phyloP scores from a whole-genome alignment of 2,797 vertebrate species.

The Acomys russatus region DNA sequence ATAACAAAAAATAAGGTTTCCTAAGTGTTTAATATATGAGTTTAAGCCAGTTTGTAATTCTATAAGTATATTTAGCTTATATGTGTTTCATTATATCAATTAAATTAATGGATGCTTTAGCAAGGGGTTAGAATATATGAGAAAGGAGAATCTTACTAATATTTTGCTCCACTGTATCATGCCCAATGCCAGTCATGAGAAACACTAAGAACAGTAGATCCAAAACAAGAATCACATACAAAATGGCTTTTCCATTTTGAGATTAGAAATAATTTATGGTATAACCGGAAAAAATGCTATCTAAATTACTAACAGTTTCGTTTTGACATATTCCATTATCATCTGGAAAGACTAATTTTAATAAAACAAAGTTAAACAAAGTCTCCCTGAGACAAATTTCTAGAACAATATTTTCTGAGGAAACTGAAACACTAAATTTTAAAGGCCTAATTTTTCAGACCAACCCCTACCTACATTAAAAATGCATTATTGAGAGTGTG shows the following conservation, averaged over 20 bases:
- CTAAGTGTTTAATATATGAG: not conserved
- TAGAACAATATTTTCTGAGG: conserved; percentile 29
- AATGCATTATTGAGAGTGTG: not conserved
- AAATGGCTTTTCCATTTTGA: not conserved
- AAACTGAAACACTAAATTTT: not conserved
- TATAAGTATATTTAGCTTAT: not conserved
- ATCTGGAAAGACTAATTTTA: not conserved
- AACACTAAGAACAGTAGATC: conserved; percentile 15
- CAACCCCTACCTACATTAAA: not conserved
- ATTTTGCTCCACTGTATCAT: not conserved
- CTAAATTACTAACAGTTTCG: not conserved
- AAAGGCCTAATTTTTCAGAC: not conserved
- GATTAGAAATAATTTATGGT: not conserved
- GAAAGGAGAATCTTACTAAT: not conserved
- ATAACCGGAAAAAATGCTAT: not conserved
- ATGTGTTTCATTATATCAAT: not conserved
- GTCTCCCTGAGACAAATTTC: not conserved
- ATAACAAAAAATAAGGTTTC: not conserved
- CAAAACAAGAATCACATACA: not conserved
- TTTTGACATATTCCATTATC: not conserved
- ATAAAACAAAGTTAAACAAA: not conserved
- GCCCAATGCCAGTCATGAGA: not conserved
- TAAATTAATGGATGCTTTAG: not conserved
- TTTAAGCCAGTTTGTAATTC: not conserved
- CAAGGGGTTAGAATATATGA: not conserved